Conservation (phyloP, 2,888 invertebrate species). For the Ennomos fuscantarius region DNA sequence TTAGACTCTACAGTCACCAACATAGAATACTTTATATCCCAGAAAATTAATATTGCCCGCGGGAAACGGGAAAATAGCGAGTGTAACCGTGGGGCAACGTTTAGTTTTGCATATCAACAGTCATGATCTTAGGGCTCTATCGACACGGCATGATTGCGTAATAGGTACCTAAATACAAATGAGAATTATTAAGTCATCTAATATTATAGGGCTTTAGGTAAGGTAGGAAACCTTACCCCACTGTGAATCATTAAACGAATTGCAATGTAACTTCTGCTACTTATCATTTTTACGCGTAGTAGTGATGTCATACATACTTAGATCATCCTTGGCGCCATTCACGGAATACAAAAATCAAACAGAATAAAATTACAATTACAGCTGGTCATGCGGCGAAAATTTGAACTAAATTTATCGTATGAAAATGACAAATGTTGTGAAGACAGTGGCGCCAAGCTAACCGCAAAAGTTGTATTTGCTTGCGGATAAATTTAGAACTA, state of each 20-base stretch:
- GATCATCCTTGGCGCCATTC: constrained; percentile 12
- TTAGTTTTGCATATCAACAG: too few relatives aligned
- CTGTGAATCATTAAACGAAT: constrained; percentile 10
- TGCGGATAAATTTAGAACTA: constrained; percentile 14
- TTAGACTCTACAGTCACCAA: too few relatives aligned
- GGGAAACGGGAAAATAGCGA: too few relatives aligned
- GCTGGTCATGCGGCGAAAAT: neutral
- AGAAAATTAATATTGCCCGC: too few relatives aligned
- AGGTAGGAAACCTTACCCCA: neutral
- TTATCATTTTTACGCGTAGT: constrained; percentile 7
- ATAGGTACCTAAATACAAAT: too few relatives aligned
- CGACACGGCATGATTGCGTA: too few relatives aligned
- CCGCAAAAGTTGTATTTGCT: constrained; percentile 1
- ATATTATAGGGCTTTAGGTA: neutral
- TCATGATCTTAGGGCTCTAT: too few relatives aligned
- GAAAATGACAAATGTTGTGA: neutral
- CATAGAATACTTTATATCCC: too few relatives aligned
- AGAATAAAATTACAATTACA: neutral
- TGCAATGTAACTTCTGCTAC: neutral
- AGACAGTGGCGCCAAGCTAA: constrained; percentile 10
- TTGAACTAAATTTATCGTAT: constrained; percentile 1
- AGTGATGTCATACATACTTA: constrained; percentile 9
- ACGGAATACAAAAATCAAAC: neutral
- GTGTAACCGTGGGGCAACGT: too few relatives aligned
- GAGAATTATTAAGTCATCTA: too few relatives aligned